Conservation (phyloP, 30 jellyfish, hydroid and myxozoan species). For the Hydra vulgaris region DNA sequence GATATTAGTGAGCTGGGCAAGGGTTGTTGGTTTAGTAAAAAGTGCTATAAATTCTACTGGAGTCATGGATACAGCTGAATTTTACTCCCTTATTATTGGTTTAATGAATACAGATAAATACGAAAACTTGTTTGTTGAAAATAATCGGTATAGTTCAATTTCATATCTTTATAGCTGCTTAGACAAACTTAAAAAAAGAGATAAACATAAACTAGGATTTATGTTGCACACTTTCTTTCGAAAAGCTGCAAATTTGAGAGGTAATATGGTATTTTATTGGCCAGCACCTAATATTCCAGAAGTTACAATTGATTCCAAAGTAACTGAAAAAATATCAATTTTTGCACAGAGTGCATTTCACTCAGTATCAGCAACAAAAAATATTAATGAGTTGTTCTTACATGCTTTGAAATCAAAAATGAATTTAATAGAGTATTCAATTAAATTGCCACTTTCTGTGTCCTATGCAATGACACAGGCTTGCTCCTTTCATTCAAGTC, state of each 20-base stretch:
- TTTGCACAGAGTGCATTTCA: slow-evolving; percentile 38
- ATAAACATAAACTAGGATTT: slow-evolving; percentile 30
- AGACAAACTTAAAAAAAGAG: slow-evolving; percentile 15
- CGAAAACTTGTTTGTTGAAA: not conserved
- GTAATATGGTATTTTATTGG: slow-evolving; percentile 36
- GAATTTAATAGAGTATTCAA: slow-evolving; percentile 13
- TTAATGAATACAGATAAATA: not conserved
- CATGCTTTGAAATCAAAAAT: slow-evolving; percentile 6
- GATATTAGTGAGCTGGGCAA: slow-evolving; percentile 75
- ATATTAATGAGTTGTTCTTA: slow-evolving; percentile 23
- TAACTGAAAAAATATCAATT: not conserved
- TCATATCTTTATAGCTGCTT: not conserved
- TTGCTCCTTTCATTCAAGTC: slow-evolving; percentile 45
- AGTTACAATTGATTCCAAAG: slow-evolving; percentile 7
- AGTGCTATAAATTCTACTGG: slow-evolving; percentile 18
- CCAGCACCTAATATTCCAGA: slow-evolving; percentile 48
- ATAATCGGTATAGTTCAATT: slow-evolving; percentile 1
- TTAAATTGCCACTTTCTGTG: slow-evolving; percentile 33
- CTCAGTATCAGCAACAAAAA: slow-evolving; percentile 46
- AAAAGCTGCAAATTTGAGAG: slow-evolving; percentile 31
- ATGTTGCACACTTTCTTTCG: slow-evolving; percentile 48
- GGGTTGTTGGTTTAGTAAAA: slow-evolving; percentile 43
- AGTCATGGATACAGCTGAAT: slow-evolving; percentile 61
- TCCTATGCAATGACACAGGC: slow-evolving; percentile 46
- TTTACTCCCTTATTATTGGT: slow-evolving; percentile 41